Evolutionary conservation across 1,140 invertebrate species (phyloP), one percentile per base, ranked within the genome.

Genomic region (Aricia agestis): DNA sequence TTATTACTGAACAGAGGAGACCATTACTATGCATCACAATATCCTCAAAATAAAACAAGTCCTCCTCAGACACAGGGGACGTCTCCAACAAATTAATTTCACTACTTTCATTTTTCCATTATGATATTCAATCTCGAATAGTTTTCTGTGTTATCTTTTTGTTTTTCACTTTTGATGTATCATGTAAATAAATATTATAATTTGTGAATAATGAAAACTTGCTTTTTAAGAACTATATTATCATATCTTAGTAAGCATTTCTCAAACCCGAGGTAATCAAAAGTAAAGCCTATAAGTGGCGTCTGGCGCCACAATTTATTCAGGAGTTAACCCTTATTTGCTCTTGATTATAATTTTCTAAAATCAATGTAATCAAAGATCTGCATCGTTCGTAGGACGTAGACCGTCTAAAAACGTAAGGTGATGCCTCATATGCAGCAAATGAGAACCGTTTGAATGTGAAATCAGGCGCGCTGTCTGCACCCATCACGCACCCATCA

Each of bases 21-120:
- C 59, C 59, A 11, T 18, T 18, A 25, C 59, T 18, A 18, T 63
- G 59, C 59, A 63, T 63, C 59, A 63, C 59, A 63, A 63, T 52
- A 2, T 52, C 9, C 45, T 36, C 6, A 52, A 52, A 52, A 52
- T 52, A 52, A 52, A 52, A 52, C 45, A 13, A 36, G 6, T 6
- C 36, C 36, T 36, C 36, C 36, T 36, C 36, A 52, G 45, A 52
- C 9, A 13, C 45, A 11, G 45, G 45, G 45, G 45, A 52, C 36
- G 36, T 52, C 45, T 52, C 41, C 11, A 11, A 42, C 45, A 52
- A 52, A 52, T 52, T 52, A 52, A 52, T 52, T 52, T 52, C 13
- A 52, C 45, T 42, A 13, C 11, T 52, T 52, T 52, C 45, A 52
- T 52, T 52, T 52, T 52, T 52, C 45, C 13, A 52, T 52, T 52